Conservation (phyloP, 2,113 vertebrate genomes). For the Chaetorhynchus papuensis region DNA sequence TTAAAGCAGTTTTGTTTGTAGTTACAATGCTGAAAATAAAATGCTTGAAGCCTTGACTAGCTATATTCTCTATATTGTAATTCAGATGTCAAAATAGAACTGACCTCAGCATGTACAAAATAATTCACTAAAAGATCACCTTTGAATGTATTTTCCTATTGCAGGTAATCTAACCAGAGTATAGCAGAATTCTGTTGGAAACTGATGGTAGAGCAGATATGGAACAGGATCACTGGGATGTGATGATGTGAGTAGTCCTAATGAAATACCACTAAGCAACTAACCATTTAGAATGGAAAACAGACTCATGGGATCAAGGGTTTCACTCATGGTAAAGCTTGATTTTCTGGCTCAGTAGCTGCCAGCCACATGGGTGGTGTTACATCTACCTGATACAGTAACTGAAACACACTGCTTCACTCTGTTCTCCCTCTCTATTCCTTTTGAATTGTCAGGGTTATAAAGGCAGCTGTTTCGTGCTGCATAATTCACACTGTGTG, state of each 20-base stretch:
- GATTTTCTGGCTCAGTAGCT: slow-evolving; percentile 44
- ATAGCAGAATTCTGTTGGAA: neutral
- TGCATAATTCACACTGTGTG: neutral
- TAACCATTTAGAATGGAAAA: slow-evolving; percentile 21
- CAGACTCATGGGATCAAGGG: neutral
- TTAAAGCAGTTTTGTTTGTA: neutral
- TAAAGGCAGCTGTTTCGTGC: neutral
- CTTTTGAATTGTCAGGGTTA: neutral
- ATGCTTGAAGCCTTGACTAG: neutral
- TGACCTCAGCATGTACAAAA: neutral
- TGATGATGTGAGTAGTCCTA: neutral
- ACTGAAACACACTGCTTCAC: neutral
- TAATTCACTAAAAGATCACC: neutral
- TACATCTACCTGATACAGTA: neutral
- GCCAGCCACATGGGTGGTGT: neutral
- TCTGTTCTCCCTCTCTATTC: neutral
- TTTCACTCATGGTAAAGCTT: slow-evolving; percentile 24
- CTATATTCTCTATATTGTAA: neutral
- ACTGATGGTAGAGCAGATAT: neutral
- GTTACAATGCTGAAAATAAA: neutral
- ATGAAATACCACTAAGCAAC: neutral
- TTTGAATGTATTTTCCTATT: neutral
- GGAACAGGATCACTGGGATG: neutral
- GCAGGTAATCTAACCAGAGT: neutral
- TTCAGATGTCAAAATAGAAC: neutral